phyloP scores from a whole-genome alignment of 2,888 invertebrate species.

The Hipparchia sbordonii region DNA sequence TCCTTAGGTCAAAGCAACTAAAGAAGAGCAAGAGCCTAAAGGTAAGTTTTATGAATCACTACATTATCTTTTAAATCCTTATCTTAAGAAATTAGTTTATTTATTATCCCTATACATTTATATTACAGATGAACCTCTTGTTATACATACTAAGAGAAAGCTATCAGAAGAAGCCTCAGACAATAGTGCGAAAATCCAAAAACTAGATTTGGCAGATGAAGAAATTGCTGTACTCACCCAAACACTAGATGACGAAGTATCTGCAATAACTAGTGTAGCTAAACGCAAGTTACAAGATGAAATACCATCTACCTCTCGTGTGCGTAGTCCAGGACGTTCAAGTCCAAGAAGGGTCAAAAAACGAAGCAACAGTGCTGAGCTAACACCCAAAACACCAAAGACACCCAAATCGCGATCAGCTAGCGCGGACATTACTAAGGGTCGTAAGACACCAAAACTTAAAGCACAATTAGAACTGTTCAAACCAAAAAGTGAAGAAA shows the following conservation, averaged over 20 bases:
- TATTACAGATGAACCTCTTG: slow-evolving; percentile 54
- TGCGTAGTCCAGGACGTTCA: slow-evolving; percentile 60
- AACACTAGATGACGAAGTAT: slow-evolving; percentile 68
- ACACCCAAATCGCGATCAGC: slow-evolving; percentile 67
- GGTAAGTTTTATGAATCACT: slow-evolving; percentile 31
- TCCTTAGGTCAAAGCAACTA: slow-evolving; percentile 40
- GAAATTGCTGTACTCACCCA: slow-evolving; percentile 58
- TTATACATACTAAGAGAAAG: slow-evolving; percentile 62
- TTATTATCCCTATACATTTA: neutral
- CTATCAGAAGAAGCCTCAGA: slow-evolving; percentile 57
- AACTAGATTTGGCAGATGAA: slow-evolving; percentile 58
- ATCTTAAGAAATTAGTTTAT: neutral
- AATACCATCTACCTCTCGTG: slow-evolving; percentile 61
- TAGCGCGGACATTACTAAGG: slow-evolving; percentile 65
- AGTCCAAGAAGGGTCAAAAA: slow-evolving; percentile 66
- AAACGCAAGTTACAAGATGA: slow-evolving; percentile 56
- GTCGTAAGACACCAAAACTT: slow-evolving; percentile 53
- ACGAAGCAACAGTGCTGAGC: slow-evolving; percentile 70
- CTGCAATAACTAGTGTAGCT: slow-evolving; percentile 57
- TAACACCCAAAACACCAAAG: slow-evolving; percentile 64
- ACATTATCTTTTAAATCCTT: neutral
- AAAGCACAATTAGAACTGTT: slow-evolving; percentile 49
- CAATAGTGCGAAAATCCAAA: slow-evolving; percentile 63
- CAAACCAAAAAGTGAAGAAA: slow-evolving; percentile 41
- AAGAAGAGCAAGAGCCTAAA: slow-evolving; percentile 44